Percentiles rank a stretch among this genome's conserved stretches.
These are phyloP conservation scores for Rotaria magnacalcarata DNA, from an alignment of 2,888 invertebrate species.

Conservation along the genomic window DNA sequence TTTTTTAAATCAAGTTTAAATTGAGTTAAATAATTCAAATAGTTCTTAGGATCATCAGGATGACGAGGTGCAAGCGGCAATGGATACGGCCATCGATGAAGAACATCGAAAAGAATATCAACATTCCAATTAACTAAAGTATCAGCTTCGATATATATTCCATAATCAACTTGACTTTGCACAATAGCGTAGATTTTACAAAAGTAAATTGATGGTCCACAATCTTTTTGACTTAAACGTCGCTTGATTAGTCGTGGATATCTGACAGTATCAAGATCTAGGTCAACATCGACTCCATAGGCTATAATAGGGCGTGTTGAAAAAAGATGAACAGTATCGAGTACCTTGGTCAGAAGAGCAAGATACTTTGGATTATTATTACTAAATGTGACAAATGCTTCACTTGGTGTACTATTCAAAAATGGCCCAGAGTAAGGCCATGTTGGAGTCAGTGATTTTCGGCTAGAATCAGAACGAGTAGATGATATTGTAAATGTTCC, in stretches of 20 bases:
- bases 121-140: neutral
- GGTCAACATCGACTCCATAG: neutral
- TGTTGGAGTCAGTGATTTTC: too few species aligned
- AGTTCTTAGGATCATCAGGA: neutral
- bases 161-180: neutral
- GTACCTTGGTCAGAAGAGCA: neutral
- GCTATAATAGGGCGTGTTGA: constrained; percentile 5
- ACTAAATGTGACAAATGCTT: constrained; percentile 26
- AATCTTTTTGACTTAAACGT: neutral
- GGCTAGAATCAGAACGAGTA: too few species aligned
- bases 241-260: constrained; percentile 7
- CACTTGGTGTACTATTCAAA: neutral
- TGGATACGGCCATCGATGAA: neutral
- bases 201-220: neutral
- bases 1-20: neutral
- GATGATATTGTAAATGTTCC: too few species aligned
- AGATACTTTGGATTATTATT: neutral
- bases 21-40: neutral
- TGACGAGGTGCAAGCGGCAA: neutral
- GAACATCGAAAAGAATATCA: neutral
- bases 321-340: neutral
- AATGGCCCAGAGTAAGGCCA: neutral
- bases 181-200: neutral
- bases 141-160: neutral
- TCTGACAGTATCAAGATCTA: neutral